Percentiles rank a stretch among this genome's conserved stretches.
Evolutionary conservation across 2,888 invertebrate genomes (phyloP).

Genomic region (Eulithis testata): DNA sequence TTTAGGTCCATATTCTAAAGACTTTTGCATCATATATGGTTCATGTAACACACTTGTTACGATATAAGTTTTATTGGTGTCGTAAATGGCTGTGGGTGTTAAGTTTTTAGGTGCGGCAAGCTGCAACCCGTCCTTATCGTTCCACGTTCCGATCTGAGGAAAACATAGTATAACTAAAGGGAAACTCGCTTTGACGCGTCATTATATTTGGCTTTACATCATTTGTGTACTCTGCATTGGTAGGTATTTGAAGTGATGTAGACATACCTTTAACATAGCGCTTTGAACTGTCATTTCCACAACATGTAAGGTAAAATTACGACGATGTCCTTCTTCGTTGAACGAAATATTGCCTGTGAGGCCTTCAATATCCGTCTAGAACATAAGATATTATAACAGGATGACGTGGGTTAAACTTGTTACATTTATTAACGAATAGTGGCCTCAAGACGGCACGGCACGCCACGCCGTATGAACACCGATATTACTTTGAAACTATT

Average conservation of each 20-base stretch:
- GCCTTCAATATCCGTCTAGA: conserved; percentile 94
- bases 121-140: conserved; percentile 90
- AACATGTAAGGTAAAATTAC: conserved; percentile 95
- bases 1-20: conserved; percentile 86
- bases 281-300: conserved; percentile 97
- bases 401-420: conserved; percentile 44
- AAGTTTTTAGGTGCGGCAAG: conserved; percentile 90
- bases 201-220: no score
- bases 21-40: conserved; percentile 93
- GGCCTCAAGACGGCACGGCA: conserved; percentile 23
- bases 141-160: conserved; percentile 93
- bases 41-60: conserved; percentile 95
- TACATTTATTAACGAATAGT: conserved; percentile 37
- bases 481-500: conserved; percentile 39
- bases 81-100: conserved; percentile 89
- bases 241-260: not conserved
- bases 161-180: not conserved
- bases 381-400: conserved; percentile 41
- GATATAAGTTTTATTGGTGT: conserved; percentile 93
- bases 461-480: conserved; percentile 29
- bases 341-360: conserved; percentile 96
- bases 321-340: conserved; percentile 94
- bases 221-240: not conserved
- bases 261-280: conserved; percentile 92
- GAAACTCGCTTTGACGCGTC: no score